phyloP scores from a whole-genome alignment of 2,113 vertebrate genomes.

The Pachyramphus minor region DNA sequence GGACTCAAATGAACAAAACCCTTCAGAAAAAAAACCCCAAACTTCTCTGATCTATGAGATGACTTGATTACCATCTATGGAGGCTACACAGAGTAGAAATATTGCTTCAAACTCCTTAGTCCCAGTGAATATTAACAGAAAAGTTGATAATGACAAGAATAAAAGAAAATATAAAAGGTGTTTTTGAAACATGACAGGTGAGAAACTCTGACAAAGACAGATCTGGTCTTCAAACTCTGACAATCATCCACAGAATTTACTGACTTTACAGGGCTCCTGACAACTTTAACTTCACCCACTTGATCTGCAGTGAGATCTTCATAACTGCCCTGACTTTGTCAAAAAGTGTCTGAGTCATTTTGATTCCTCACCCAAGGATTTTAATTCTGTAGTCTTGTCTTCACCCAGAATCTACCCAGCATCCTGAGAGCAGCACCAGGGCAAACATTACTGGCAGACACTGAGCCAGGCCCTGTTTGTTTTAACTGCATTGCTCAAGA shows the following conservation, averaged over 20 bases:
- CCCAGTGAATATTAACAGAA: conserved; percentile 15
- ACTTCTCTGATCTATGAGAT: background rate
- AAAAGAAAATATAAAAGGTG: conserved; percentile 48
- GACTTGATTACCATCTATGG: background rate
- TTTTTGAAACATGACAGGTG: background rate
- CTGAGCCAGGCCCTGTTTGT: background rate
- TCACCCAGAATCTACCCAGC: background rate
- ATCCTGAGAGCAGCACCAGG: background rate
- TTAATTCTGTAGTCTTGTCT: background rate
- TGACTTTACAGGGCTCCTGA: background rate
- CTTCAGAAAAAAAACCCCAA: background rate
- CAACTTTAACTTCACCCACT: background rate
- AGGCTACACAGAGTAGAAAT: background rate
- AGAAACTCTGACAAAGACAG: conserved; percentile 18
- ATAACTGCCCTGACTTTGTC: background rate
- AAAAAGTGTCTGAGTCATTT: background rate
- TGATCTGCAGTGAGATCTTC: background rate
- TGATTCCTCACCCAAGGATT: background rate
- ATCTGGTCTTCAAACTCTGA: background rate
- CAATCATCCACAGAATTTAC: background rate
- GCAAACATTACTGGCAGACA: background rate
- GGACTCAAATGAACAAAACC: background rate
- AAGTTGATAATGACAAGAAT: conserved; percentile 22
- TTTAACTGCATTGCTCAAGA: background rate
- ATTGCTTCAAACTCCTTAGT: background rate